Percentiles rank a stretch among this genome's conserved stretches.
Conservation (phyloP, 2,113 vertebrate genomes). For the Acanthisitta chloris region DNA sequence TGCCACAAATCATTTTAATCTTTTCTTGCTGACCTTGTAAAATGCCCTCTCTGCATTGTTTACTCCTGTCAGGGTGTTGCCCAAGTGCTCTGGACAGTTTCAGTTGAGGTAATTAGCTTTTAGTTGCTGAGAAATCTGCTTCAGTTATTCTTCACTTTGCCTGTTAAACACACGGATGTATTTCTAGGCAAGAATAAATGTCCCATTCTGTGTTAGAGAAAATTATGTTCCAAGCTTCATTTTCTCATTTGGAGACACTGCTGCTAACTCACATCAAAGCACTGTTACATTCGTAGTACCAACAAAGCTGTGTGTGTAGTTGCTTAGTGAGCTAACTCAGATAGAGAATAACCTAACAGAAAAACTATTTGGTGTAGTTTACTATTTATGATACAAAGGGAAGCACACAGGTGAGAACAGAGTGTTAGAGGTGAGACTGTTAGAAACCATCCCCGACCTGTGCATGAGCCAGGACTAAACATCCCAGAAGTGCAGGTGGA, state of each 20-base stretch:
- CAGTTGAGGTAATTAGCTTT: not conserved
- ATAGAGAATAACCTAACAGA: not conserved
- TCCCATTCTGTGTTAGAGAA: not conserved
- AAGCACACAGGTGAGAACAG: not conserved
- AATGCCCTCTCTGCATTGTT: constrained; percentile 35
- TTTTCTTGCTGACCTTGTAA: constrained; percentile 53
- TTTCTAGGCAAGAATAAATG: not conserved
- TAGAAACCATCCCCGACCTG: not conserved
- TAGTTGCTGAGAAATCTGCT: not conserved
- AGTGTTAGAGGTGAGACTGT: not conserved
- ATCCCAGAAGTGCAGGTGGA: not conserved
- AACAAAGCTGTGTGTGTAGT: not conserved
- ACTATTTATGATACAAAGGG: not conserved
- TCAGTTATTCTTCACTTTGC: not conserved
- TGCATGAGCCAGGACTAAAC: not conserved
- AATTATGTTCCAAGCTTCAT: not conserved
- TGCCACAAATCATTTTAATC: constrained; percentile 32
- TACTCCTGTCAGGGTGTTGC: not conserved
- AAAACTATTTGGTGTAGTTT: not conserved
- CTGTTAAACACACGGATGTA: not conserved
- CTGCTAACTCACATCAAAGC: not conserved
- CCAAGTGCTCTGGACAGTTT: constrained; percentile 41
- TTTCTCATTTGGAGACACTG: not conserved
- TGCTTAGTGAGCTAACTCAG: not conserved
- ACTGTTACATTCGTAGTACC: not conserved